Percentiles rank a stretch among this genome's conserved stretches.
These are phyloP conservation scores for Sinocyclocheilus grahami DNA, from an alignment of 2,113 vertebrate species.

Conservation along the genomic window DNA sequence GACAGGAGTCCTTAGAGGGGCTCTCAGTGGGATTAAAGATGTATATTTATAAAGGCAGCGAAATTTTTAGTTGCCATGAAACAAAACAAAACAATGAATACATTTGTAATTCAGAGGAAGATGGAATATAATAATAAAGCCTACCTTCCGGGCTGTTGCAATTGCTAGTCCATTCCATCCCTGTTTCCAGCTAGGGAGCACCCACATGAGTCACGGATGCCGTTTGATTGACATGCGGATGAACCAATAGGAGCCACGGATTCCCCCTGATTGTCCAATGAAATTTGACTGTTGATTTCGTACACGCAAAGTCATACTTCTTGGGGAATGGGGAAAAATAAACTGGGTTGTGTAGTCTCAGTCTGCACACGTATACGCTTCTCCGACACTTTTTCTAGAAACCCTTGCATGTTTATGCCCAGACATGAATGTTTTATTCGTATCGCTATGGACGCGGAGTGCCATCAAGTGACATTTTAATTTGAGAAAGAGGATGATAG, in stretches of 20 bases:
- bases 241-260: slow-evolving; percentile 60
- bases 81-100: not conserved
- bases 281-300: not conserved
- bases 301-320: slow-evolving; percentile 12
- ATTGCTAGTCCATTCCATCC: slow-evolving; percentile 57
- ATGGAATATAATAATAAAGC: slow-evolving; percentile 38
- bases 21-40: not conserved
- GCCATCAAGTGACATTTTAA: not conserved
- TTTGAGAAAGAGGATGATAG: not conserved
- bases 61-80: not conserved
- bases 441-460: not conserved
- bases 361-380: not conserved
- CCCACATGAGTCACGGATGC: slow-evolving; percentile 61
- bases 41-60: not conserved
- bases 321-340: slow-evolving; percentile 41
- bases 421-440: not conserved
- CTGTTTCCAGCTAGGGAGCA: slow-evolving; percentile 57
- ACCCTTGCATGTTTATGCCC: not conserved
- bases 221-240: slow-evolving; percentile 37
- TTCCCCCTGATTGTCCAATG: slow-evolving; percentile 58
- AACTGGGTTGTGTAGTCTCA: slow-evolving; percentile 57
- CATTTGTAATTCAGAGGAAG: not conserved
- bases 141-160: slow-evolving; percentile 65
- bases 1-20: not conserved
- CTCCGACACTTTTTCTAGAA: slow-evolving; percentile 7